Evolutionary conservation across 2,113 vertebrate species (phyloP), one percentile per base, ranked within the genome.

Genomic region (Pterocles gutturalis): DNA sequence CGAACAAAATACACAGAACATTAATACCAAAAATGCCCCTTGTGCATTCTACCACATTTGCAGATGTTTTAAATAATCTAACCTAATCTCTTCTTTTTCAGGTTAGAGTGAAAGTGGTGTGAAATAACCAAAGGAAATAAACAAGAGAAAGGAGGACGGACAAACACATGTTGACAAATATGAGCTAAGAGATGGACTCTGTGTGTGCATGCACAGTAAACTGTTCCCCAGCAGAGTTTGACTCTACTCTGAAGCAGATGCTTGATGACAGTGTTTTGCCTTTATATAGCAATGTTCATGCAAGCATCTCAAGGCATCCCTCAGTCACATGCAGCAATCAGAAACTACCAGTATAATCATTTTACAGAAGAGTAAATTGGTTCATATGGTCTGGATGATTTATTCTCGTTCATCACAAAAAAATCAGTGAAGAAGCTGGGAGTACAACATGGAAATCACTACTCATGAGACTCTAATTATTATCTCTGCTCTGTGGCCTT

Each of bases 1-100:
- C 86, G 4, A 97, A 96, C 83, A 89, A 97, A 98, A 93, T 72
- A 90, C 49, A 85, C 60, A 94, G 90, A 95, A 96, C 78, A 90
- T 86, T 88, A 98, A 97, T 93, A 77, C 88, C 83, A 94, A 95
- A 94, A 94, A 81, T 62, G 72, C 45, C 92, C 64, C 78, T 61
- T 94, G 84, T 95, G 93, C 82, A 64, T 92, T 94, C 94, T 67
- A 67, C 51, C 85, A 21, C n/a, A 26, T 84, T 84, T 88, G 76
- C 55, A 82, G 89, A 87, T 89, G 76, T 87, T 96, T 96, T 85
- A 94, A 97, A 97, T 90, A 91, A 95, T 82, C 64, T 76, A 93
- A 93, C 61, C 46, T 61, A 78, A 88, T 81, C 58, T 94, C 64
- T 72, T 89, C 70, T 76, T 49, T 85, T 75, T 91, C 89, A 79